Evolutionary conservation across 2,888 invertebrate species (phyloP), one percentile per base, ranked within the genome.

Genomic region (Lissonota sp.): DNA sequence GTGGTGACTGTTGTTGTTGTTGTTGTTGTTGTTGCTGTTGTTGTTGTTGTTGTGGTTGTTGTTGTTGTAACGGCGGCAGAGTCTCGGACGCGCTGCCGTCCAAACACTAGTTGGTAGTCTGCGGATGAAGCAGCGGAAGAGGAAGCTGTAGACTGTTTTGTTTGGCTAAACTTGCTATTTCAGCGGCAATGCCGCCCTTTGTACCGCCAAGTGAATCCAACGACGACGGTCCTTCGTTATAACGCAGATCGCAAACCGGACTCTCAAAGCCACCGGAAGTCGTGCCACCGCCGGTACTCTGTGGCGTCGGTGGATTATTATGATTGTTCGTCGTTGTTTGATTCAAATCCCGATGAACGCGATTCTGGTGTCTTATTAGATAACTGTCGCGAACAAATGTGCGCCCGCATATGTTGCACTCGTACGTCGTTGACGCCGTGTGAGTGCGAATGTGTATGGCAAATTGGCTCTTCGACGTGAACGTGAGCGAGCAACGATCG

Each of bases 381-480:
- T 96, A 96, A 91, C 96, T 96, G 93, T 96, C 96, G 87, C 96
- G 94, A 81, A 96, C 95, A 91, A 97, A 97, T 66, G 95, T 95
- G 79, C 96, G 95, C 1, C 96, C 95, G 90, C 97, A 96, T 44
- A 96, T 94, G 88, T 95, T 95, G 92, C 96, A 96, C 92, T 96
- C 95, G 93, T 95, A 96, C 90, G 95, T 95, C 79, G 95, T 95
- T 80, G 94, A 95, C 80, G 95, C 94, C 12, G 95, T 94, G 93
- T 96, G 96, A 82, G 95, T 95, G 93, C 96, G 95, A 92, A 96
- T 95, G 93, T 97, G 96, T 82, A 95, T 94, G 83, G 96, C 95
- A 93, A 96, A 96, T 93, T 96, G 95, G 80, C 95, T 94, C 93
- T 96, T 96, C 88, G 95, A 96, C 71, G 95, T 96, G 92, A 96